phyloP scores from a whole-genome alignment of 2,797 vertebrate species.

The Sebastes melanostomus region DNA sequence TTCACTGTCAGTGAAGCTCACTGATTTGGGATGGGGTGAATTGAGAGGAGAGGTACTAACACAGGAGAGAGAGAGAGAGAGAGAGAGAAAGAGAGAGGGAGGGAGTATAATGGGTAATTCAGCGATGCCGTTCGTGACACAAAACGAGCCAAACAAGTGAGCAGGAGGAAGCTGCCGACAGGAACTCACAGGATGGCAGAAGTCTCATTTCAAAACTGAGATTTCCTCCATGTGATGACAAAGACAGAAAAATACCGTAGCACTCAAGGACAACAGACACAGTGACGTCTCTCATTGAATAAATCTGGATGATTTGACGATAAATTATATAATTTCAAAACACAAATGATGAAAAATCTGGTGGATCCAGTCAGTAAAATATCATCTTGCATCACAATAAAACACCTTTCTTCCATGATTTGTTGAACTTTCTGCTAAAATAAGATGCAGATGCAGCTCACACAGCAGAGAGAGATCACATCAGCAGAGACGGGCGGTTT shows the following conservation, averaged over 20 bases:
- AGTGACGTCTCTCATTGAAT: neutral
- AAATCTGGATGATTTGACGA: neutral
- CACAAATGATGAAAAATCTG: neutral
- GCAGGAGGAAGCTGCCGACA: constrained; percentile 14
- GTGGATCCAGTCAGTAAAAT: neutral
- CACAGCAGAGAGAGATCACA: neutral
- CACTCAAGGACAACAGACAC: neutral
- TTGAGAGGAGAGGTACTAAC: neutral
- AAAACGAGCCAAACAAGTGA: neutral
- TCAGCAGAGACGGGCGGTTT: neutral
- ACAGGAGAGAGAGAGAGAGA: neutral
- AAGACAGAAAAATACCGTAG: neutral
- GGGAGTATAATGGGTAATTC: constrained; percentile 17
- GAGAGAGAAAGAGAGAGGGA: neutral
- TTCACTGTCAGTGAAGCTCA: neutral
- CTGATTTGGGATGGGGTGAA: neutral
- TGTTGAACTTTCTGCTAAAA: accelerated
- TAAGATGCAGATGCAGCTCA: neutral
- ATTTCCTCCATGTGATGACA: neutral
- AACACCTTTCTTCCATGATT: neutral
- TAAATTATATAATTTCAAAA: neutral
- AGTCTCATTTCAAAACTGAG: neutral
- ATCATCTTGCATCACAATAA: neutral
- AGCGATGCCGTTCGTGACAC: constrained; percentile 4
- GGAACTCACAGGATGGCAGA: neutral